Percentiles rank a stretch among this genome's conserved stretches.
Evolutionary conservation across 2,113 vertebrate genomes (phyloP).

Genomic region (Clarias magur): DNA sequence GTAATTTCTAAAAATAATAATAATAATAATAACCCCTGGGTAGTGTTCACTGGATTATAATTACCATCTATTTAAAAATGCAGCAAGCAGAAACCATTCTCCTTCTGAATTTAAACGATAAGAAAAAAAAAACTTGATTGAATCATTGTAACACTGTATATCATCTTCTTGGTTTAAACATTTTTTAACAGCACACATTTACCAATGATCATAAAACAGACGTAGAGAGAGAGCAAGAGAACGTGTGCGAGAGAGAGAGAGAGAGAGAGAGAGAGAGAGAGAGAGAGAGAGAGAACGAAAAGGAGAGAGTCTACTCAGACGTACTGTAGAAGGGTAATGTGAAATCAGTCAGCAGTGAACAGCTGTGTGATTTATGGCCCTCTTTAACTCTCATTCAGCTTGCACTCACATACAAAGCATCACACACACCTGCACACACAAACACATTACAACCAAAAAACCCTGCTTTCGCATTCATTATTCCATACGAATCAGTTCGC

Average conservation of each 20-base stretch:
- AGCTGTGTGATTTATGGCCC: slow-evolving; percentile 36
- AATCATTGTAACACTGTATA: neutral
- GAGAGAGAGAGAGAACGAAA: slow-evolving; percentile 5
- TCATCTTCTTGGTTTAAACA: neutral
- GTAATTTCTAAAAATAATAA: too few relatives aligned
- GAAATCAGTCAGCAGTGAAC: slow-evolving; percentile 20
- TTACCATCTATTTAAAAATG: neutral
- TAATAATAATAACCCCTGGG: too few relatives aligned
- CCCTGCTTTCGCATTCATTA: neutral
- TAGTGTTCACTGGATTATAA: neutral
- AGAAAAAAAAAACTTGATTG: neutral
- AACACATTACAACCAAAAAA: neutral
- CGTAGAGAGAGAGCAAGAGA: neutral
- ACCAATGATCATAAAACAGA: neutral
- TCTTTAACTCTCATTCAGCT: slow-evolving; percentile 11
- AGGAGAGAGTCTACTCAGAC: neutral
- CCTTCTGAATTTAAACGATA: neutral
- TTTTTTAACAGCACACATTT: neutral
- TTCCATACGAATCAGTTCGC: neutral
- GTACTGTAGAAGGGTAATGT: slow-evolving; percentile 16
- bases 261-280: neutral
- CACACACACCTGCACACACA: slow-evolving; percentile 16
- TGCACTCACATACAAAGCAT: neutral
- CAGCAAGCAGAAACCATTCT: neutral
- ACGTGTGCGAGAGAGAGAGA: neutral